phyloP scores from a whole-genome alignment of 2,797 vertebrate genomes.

The Ibycter americanus region DNA sequence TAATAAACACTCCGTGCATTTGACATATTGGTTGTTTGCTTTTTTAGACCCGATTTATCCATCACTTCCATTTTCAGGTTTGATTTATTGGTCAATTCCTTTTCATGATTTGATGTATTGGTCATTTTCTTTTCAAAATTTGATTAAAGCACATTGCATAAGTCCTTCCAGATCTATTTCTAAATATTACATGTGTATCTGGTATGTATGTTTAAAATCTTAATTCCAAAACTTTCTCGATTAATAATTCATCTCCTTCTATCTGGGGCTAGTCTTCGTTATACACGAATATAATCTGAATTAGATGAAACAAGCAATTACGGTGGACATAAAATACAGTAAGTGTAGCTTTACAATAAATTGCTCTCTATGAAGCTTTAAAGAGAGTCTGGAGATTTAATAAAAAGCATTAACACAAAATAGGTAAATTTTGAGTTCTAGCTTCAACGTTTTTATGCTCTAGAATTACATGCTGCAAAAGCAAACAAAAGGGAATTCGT shows the following conservation, averaged over 20 bases:
- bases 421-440: slow-evolving; percentile 14
- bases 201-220: slow-evolving; percentile 60
- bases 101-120: slow-evolving; percentile 72
- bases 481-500: not conserved
- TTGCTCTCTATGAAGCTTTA: slow-evolving; percentile 24
- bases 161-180: slow-evolving; percentile 69
- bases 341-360: slow-evolving; percentile 70
- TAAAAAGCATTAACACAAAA: slow-evolving; percentile 54
- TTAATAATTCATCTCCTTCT: slow-evolving; percentile 58
- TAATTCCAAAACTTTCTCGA: slow-evolving; percentile 68
- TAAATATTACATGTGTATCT: slow-evolving; percentile 67
- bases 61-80: slow-evolving; percentile 68
- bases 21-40: slow-evolving; percentile 66
- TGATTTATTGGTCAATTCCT: slow-evolving; percentile 74
- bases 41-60: slow-evolving; percentile 74
- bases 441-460: slow-evolving; percentile 13
- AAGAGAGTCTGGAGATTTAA: slow-evolving; percentile 56
- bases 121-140: slow-evolving; percentile 75
- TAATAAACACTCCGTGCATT: slow-evolving; percentile 56
- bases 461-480: not conserved
- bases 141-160: slow-evolving; percentile 74
- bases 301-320: slow-evolving; percentile 73
- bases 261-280: slow-evolving; percentile 35
- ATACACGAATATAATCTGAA: slow-evolving; percentile 68
- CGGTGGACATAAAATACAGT: slow-evolving; percentile 60